Evolutionary conservation across 1,140 invertebrate genomes (phyloP).

Genomic region (Heliconius eleuchia): DNA sequence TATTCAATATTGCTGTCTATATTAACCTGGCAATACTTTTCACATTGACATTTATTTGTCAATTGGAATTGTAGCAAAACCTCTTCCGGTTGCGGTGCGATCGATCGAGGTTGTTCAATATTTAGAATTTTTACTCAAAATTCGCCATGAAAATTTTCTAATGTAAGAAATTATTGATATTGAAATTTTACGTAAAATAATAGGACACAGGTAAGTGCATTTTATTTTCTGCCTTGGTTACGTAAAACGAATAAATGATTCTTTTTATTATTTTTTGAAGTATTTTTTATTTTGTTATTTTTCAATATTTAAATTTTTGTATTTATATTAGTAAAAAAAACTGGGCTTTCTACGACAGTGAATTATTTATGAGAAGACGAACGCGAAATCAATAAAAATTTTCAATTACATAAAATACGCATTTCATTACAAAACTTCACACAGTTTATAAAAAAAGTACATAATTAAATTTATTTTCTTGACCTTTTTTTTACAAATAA

Average conservation of each 20-base stretch:
- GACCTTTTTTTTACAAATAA: neutral
- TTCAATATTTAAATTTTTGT: neutral
- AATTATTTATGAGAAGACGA: neutral
- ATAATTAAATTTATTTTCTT: neutral
- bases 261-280: constrained; percentile 15
- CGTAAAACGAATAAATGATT: constrained; percentile 25
- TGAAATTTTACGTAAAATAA: constrained; percentile 25
- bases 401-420: neutral
- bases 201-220: constrained; percentile 22
- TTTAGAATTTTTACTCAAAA: constrained; percentile 36
- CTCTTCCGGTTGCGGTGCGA: constrained; percentile 38
- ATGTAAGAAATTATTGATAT: constrained; percentile 21
- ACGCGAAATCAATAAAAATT: neutral
- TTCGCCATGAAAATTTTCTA: constrained; percentile 35
- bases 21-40: constrained; percentile 23
- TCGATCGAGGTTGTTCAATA: constrained; percentile 34
- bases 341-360: neutral
- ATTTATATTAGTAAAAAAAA: neutral
- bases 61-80: constrained; percentile 31
- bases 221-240: constrained; percentile 19
- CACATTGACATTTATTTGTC: constrained; percentile 24
- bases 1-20: neutral
- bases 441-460: neutral
- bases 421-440: neutral
- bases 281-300: constrained; percentile 14